Base-by-base conservation (phyloP, 2,797 vertebrate genomes). In the Psittacula echo region DNA sequence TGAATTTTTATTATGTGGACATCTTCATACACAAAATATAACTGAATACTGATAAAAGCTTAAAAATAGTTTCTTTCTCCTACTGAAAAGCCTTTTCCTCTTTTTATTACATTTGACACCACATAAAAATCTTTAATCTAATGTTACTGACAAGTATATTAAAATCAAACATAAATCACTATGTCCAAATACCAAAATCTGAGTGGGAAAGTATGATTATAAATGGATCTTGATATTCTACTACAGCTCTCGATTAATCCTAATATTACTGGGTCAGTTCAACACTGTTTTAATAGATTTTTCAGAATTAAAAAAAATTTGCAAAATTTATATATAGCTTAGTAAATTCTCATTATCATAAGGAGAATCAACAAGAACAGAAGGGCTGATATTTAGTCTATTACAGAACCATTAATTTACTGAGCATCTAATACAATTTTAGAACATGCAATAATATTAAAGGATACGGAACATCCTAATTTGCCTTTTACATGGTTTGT, bases 401-500 rank as follows among this genome's bases (percentile, higher is more conserved):
- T 29, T 66, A 85, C 50, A 90, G 96, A 94, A 50, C n/a, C 48
- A 78, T 74, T 83, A 26, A 54, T 60, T 62, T 76, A 67, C 47
- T 71, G 65, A 89, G 83, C 92, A 82, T 51, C 37, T n/a, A 53
- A 94, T 74, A 84, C 78, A 90, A 11, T 21, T 92, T 81, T 89
- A 61, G 30, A 87, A 85, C 14, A 44, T 47, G 17, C 56, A 94
- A 75, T 75, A 92, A 50, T 78, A 91, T 82, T 62, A 82, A 80
- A 91, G 91, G 75, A 96, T 34, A 88, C 78, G 87, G 56, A 95
- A 92, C 74, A 87, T 8, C 50, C 58, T 70, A 77, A 86, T 87
- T 93, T 89, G 92, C 84, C 84, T 93, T 86, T 79, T 95, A 81
- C 30, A 42, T 20, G 70, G 77, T 91, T 96, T 97, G 78, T 70